Base-by-base conservation (phyloP, 2,797 vertebrate genomes). In the Coracias cyanogaster region DNA sequence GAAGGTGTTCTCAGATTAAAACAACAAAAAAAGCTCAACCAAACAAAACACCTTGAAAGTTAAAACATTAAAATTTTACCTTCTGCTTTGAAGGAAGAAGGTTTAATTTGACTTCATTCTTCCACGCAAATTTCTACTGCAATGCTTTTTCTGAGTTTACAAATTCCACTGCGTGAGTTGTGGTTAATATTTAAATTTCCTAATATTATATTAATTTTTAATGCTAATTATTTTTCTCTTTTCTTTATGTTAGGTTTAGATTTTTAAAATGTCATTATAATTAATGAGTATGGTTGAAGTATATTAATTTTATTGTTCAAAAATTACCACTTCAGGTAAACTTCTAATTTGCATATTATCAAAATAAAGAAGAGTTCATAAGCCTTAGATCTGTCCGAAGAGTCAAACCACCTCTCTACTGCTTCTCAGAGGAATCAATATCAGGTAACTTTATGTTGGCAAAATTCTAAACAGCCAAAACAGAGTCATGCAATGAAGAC, bases 21-120 rank as follows among this genome's bases (percentile, higher is more conserved):
- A 26, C 12, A 8, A 12, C 4, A 39, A 26, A 62, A 10, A 28
- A 25, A 35, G 1, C 3, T 4, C 1, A 39, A 26, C 6, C 7
- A 86, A 9, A 8, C 4, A 43, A 28, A 64, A 29, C 64, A 35
- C 7, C 3, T 17, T 1, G 0, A 35, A 45, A 69, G 19, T 35
- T 0, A 67, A 58, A 64, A 8, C 2, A 28, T 3, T n/a, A 21
- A 19, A 8, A n/a, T 13, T 49, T 83, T 54, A 25, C 29, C 4
- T 48, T 31, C 9, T 17, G 10, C 15, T 71, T 70, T 55, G 52
- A 78, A 71, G 5, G 29, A 65, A 76, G 17, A 80, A 67, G 8
- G 3, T 43, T 82, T 2, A 3, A 46, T n/a, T 81, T n/a, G 4
- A 33, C 3, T 61, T 57, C 43, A 74, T 74, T 78, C 15, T 71